Evolutionary conservation across 2,888 invertebrate species (phyloP).

Genomic region (Brenthis hecate): DNA sequence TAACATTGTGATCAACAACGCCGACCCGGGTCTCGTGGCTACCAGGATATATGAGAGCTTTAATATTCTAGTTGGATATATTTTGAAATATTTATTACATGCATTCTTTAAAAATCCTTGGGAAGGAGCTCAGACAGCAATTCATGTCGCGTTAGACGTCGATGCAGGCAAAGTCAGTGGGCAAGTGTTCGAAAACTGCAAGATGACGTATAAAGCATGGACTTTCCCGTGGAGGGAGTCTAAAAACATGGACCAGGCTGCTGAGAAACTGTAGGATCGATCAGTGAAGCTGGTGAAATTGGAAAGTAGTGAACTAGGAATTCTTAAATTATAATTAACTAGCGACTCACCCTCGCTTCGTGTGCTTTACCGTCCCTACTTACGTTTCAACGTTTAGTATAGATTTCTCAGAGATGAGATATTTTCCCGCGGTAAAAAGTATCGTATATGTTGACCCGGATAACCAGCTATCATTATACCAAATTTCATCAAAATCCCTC

Average conservation of each 20-base stretch:
- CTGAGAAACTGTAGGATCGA: constrained; percentile 46
- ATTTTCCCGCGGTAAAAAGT: too few species aligned
- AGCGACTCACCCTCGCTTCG: too few species aligned
- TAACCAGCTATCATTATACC: too few species aligned
- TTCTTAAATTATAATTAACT: background rate
- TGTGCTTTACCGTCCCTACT: too few species aligned
- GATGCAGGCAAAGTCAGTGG: constrained; percentile 78
- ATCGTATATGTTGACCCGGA: too few species aligned
- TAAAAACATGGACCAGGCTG: constrained; percentile 69
- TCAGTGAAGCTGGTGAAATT: constrained; percentile 41
- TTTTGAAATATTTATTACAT: constrained; percentile 73
- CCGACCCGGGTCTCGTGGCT: constrained; percentile 92
- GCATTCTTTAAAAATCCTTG: constrained; percentile 43
- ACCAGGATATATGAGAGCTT: constrained; percentile 86
- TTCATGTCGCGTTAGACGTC: constrained; percentile 85
- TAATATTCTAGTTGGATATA: constrained; percentile 81
- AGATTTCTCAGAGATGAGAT: too few species aligned
- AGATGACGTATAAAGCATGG: constrained; percentile 52
- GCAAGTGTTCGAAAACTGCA: constrained; percentile 78
- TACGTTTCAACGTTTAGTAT: too few species aligned
- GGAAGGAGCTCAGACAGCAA: constrained; percentile 84
- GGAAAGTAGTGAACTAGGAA: background rate
- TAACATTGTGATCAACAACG: constrained; percentile 86
- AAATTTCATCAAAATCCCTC: too few species aligned
- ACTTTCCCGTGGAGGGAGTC: constrained; percentile 48